These are phyloP conservation scores for Druon quercuslanigerum DNA, from an alignment of 1,140 invertebrate genomes.

Conservation along the genomic window DNA sequence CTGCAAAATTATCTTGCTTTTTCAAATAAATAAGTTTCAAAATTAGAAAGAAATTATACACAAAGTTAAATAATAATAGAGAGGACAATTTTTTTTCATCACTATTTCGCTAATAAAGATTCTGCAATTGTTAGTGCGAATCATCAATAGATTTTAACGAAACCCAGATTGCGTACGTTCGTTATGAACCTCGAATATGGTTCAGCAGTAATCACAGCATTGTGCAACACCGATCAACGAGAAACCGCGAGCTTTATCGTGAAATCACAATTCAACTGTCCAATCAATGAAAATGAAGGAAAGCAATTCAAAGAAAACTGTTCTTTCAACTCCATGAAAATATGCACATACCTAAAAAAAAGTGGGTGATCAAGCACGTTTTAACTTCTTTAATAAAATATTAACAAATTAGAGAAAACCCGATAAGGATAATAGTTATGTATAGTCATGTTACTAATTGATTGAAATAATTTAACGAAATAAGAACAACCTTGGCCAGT, in stretches of 20 bases:
- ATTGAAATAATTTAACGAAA: too few species aligned
- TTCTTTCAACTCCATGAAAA: neutral
- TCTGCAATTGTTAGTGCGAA: neutral
- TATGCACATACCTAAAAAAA: neutral
- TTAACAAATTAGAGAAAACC: too few species aligned
- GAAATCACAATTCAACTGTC: constrained; percentile 11
- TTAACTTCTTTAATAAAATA: too few species aligned
- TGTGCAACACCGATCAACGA: constrained; percentile 12
- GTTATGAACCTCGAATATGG: constrained; percentile 17
- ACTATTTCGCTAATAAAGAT: neutral
- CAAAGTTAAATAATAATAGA: too few species aligned
- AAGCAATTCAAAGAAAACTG: neutral
- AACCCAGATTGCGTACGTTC: neutral
- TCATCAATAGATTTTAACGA: neutral
- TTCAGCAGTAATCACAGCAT: constrained; percentile 11
- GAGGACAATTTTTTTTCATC: neutral
- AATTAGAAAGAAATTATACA: too few species aligned
- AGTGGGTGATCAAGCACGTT: too few species aligned
- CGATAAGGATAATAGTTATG: too few species aligned
- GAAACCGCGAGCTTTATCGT: constrained; percentile 16
- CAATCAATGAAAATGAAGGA: constrained; percentile 9
- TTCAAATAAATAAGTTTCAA: too few species aligned
- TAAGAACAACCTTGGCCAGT: too few species aligned
- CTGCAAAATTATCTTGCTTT: neutral
- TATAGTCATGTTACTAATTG: too few species aligned